Conservation (phyloP, 2,113 vertebrate genomes). For the Porphyrio hochstetteri region DNA sequence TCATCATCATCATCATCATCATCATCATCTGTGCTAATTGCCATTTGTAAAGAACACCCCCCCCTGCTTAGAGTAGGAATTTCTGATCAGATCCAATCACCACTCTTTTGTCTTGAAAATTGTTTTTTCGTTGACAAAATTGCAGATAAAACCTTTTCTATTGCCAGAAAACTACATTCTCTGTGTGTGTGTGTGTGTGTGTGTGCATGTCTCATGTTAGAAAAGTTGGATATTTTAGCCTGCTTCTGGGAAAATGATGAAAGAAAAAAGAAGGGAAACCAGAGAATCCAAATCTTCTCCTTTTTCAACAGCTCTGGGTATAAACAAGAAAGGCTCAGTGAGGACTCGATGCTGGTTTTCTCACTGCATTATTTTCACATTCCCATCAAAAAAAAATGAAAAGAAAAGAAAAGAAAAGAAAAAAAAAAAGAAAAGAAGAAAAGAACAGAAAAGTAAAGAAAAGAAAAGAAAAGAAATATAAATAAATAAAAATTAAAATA, state of each 20-base stretch:
- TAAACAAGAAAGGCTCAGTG: background rate
- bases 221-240: background rate
- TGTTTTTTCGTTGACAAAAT: slow-evolving; percentile 35
- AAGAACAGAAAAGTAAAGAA: too few species aligned
- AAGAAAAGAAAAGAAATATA: too few species aligned
- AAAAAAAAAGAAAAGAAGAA: too few species aligned
- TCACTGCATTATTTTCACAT: background rate
- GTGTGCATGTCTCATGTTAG: background rate
- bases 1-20: too few species aligned
- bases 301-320: background rate
- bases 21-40: background rate
- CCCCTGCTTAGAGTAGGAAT: background rate
- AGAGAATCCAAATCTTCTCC: background rate
- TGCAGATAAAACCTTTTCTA: slow-evolving; percentile 12
- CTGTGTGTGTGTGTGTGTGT: background rate
- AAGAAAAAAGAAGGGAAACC: background rate
- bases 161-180: background rate
- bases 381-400: too few species aligned
- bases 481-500: too few species aligned
- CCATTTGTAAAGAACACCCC: background rate
- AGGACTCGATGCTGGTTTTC: background rate
- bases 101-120: slow-evolving; percentile 27
- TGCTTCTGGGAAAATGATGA: background rate
- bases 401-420: too few species aligned
- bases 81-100: slow-evolving; percentile 16